Evolutionary conservation across 1,140 invertebrate genomes (phyloP), one percentile per base, ranked within the genome.

Genomic region (Apolygus lucorum): DNA sequence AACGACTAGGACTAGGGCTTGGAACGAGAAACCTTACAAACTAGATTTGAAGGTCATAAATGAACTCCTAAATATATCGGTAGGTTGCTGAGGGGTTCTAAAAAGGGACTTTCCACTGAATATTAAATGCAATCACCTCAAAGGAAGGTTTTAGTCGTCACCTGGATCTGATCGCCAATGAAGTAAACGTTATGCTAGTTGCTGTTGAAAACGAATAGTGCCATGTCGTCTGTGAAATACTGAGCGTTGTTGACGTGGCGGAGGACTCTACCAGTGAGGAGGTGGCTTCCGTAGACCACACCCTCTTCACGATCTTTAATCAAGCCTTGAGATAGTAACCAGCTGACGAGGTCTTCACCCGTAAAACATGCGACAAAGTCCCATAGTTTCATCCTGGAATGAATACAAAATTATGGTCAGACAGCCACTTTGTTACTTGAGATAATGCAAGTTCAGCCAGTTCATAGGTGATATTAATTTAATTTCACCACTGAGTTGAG

Each of bases 201-300:
- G 4, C 8, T 14, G 59, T 52, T 52, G 63, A 71, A 68, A 2
- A 66, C 25, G 49, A 72, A 70, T 24, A 73, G 52, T 42, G 70
- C 21, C 4, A 70, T n/a, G 25, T 63, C 25, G 62, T 75, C 74
- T 26, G 68, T 63, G 64, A 96, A 96, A 78, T 93, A 88, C 77
- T 93, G 87, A 13, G 87, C 85, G 66, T 88, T 84, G 73, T 90
- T 87, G 24, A 95, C 84, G 79, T 97, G 93, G 66, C 86, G 82
- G 24, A 97, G 83, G 2, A 96, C 86, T 69, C 91, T 82, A 13
- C 92, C 92, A 76, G 90, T 87, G 1, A 96, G 79, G 2, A 98
- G 81, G 76, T 90, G 87, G 25, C 86, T 82, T n/a, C 90, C 92
- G 79, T 95, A 96, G 29, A 82, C 83, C 0, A 90, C 83, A 21